Conservation (phyloP, 2,113 vertebrate genomes). For the Mastomys coucha region DNA sequence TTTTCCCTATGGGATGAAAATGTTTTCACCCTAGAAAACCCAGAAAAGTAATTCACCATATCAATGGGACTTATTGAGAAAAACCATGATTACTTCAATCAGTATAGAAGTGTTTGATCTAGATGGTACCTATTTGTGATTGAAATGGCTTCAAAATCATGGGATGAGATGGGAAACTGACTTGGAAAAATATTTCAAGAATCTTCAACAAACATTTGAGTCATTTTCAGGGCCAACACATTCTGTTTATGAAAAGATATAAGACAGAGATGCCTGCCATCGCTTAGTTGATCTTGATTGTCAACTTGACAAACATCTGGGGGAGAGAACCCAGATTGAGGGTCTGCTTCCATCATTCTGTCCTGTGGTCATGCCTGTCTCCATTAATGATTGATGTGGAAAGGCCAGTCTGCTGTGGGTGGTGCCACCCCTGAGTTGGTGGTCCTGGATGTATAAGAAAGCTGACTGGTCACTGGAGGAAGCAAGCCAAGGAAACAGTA, state of each 20-base stretch:
- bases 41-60: neutral
- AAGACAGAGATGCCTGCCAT: too few relatives aligned
- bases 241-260: neutral
- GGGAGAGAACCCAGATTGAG: neutral
- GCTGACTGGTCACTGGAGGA: neutral
- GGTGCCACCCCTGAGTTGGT: neutral
- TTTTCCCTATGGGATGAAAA: neutral
- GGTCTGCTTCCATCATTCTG: neutral
- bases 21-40: neutral
- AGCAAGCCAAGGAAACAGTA: neutral
- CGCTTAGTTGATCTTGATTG: neutral
- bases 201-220: neutral
- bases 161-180: neutral
- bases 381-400: neutral
- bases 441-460: neutral
- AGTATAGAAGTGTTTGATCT: neutral
- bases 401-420: neutral
- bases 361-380: neutral
- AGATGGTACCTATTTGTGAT: neutral
- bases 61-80: constrained; percentile 3
- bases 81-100: neutral
- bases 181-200: neutral
- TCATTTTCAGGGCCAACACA: neutral
- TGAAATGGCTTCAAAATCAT: neutral
- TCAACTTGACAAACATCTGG: neutral